Conservation (phyloP, 2,888 invertebrate species). For the Melipona bicolor region DNA sequence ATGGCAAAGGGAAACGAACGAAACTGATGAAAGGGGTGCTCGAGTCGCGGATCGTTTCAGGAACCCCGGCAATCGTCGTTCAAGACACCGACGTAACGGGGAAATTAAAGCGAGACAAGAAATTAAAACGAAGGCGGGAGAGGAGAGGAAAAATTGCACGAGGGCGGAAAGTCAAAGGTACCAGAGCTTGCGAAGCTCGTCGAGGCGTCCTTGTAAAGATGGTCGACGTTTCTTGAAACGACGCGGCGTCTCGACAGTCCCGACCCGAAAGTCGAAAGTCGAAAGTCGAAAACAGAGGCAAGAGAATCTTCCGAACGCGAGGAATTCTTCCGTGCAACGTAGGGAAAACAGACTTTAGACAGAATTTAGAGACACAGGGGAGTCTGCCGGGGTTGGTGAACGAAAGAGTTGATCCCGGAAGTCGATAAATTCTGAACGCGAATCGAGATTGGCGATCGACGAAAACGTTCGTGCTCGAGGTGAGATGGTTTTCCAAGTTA, state of each 20-base stretch:
- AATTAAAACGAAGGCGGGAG: neutral
- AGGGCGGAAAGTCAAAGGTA: neutral
- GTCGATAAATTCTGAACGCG: constrained; percentile 2
- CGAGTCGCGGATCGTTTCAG: neutral
- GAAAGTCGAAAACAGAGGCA: neutral
- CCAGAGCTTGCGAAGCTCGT: neutral
- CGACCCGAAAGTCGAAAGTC: neutral
- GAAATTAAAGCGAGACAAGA: neutral
- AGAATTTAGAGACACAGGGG: neutral
- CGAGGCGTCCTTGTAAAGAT: neutral
- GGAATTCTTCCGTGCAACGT: neutral
- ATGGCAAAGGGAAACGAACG: neutral
- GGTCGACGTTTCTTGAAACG: neutral
- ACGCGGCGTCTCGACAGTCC: neutral
- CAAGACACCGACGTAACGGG: neutral
- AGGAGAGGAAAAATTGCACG: neutral
- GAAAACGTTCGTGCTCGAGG: neutral
- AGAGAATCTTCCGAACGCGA: neutral
- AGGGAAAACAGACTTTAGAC: neutral
- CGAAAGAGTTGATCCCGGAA: constrained; percentile 4
- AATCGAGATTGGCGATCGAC: neutral
- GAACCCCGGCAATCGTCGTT: neutral
- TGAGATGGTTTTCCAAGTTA: neutral
- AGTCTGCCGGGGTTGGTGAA: neutral
- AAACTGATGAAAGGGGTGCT: neutral